Conservation (phyloP, 2,888 invertebrate species). For the Drosophila atroscutellata region DNA sequence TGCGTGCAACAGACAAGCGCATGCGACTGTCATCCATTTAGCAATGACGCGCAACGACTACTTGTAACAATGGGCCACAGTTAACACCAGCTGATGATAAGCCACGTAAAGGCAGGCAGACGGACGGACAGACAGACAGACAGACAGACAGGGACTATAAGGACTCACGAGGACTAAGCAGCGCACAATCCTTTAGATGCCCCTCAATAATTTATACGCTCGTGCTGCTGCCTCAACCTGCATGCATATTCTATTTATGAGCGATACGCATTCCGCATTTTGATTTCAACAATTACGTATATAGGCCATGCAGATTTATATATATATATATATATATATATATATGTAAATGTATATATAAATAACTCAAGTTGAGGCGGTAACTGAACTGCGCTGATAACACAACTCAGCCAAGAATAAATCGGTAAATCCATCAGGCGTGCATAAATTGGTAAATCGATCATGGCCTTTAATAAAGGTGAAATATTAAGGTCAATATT, state of each 20-base stretch:
- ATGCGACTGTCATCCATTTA: slow-evolving; percentile 23
- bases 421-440: neutral
- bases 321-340: slow-evolving; percentile 4
- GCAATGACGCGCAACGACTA: slow-evolving; percentile 27
- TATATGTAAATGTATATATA: slow-evolving; percentile 6
- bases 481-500: neutral
- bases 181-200: slow-evolving; percentile 42
- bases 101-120: slow-evolving; percentile 57
- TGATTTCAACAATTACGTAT: slow-evolving; percentile 18
- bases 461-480: neutral
- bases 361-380: neutral
- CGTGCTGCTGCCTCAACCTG: neutral
- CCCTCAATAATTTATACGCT: slow-evolving; percentile 33
- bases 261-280: slow-evolving; percentile 43
- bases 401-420: slow-evolving; percentile 9
- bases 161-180: slow-evolving; percentile 14
- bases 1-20: slow-evolving; percentile 23
- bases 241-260: slow-evolving; percentile 53
- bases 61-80: slow-evolving; percentile 32
- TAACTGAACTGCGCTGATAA: slow-evolving; percentile 13
- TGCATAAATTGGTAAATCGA: slow-evolving; percentile 23
- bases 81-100: slow-evolving; percentile 56
- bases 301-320: slow-evolving; percentile 3
- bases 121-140: neutral
- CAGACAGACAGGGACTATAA: slow-evolving; percentile 5